A percentile compares a stretch with the other conserved stretches of the same genome.
Conservation (phyloP, 1,140 invertebrate species). For the Lepidurus apus region DNA sequence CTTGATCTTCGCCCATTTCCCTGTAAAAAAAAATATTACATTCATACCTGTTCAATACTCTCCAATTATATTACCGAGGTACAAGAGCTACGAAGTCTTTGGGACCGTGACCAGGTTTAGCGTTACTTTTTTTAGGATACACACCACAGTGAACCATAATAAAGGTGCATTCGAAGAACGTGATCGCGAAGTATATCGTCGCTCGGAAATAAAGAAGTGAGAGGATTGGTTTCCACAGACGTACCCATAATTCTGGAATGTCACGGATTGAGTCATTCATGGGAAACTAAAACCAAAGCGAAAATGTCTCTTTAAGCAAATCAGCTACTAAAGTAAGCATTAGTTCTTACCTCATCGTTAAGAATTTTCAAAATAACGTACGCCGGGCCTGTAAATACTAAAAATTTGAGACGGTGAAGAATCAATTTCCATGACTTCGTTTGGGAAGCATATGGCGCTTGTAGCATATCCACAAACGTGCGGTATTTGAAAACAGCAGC, state of each 20-base stretch:
- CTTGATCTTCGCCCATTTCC: slow-evolving; percentile 47
- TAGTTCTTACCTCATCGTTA: slow-evolving; percentile 61
- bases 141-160: slow-evolving; percentile 82
- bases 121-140: slow-evolving; percentile 67
- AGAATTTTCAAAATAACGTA: slow-evolving; percentile 64
- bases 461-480: slow-evolving; percentile 75
- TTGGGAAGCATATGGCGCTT: slow-evolving; percentile 59
- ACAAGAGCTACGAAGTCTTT: slow-evolving; percentile 50
- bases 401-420: slow-evolving; percentile 58
- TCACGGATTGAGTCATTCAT: slow-evolving; percentile 60
- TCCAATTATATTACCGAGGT: slow-evolving; percentile 25
- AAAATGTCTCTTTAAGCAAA: slow-evolving; percentile 16
- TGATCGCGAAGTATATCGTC: slow-evolving; percentile 82
- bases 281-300: slow-evolving; percentile 58
- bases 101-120: slow-evolving; percentile 75
- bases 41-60: neutral
- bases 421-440: slow-evolving; percentile 57
- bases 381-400: slow-evolving; percentile 59
- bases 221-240: slow-evolving; percentile 76
- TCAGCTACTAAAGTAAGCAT: neutral
- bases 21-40: neutral
- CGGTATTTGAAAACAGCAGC: slow-evolving; percentile 84
- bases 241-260: slow-evolving; percentile 61
- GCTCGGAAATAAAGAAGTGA: slow-evolving; percentile 81
- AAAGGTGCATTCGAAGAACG: slow-evolving; percentile 85